Percentiles rank a stretch among this genome's conserved stretches.
Evolutionary conservation across 1,140 invertebrate genomes (phyloP).

Genomic region (Polypedilum vanderplanki): DNA sequence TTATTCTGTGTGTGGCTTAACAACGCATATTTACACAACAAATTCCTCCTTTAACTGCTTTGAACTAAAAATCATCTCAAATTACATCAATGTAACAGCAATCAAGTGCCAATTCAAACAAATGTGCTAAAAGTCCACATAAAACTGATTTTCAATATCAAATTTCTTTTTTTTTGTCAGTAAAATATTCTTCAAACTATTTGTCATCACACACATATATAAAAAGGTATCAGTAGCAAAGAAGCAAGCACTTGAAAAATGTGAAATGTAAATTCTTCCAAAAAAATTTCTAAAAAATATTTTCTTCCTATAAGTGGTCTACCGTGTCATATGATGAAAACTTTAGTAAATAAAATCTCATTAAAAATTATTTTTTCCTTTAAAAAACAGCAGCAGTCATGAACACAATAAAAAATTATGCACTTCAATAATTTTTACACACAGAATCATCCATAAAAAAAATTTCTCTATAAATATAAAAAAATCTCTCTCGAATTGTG

Average conservation of each 20-base stretch:
- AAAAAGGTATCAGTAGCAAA: conserved; percentile 4
- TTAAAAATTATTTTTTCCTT: background rate
- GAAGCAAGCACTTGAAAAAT: conserved; percentile 22
- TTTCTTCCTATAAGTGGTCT: background rate
- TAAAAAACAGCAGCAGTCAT: background rate
- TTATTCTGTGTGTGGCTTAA: background rate
- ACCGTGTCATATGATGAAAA: background rate
- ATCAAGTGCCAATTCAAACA: conserved; percentile 7
- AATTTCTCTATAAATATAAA: too few relatives aligned
- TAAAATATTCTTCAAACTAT: background rate
- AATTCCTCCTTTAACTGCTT: background rate
- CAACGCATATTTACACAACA: conserved; percentile 23
- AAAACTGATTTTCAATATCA: background rate
- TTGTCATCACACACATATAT: background rate
- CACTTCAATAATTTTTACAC: conserved; percentile 21
- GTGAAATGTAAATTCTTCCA: conserved; percentile 21
- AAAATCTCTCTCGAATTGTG: background rate
- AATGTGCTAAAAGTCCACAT: conserved; percentile 22
- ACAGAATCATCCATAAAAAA: too few relatives aligned
- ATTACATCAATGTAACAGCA: conserved; percentile 12
- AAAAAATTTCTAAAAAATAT: background rate
- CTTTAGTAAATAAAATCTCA: conserved; percentile 24
- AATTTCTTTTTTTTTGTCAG: background rate
- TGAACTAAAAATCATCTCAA: background rate
- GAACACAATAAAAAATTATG: background rate